Conservation (phyloP, 2,797 vertebrate genomes). For the Bryconaethiops microstoma region DNA sequence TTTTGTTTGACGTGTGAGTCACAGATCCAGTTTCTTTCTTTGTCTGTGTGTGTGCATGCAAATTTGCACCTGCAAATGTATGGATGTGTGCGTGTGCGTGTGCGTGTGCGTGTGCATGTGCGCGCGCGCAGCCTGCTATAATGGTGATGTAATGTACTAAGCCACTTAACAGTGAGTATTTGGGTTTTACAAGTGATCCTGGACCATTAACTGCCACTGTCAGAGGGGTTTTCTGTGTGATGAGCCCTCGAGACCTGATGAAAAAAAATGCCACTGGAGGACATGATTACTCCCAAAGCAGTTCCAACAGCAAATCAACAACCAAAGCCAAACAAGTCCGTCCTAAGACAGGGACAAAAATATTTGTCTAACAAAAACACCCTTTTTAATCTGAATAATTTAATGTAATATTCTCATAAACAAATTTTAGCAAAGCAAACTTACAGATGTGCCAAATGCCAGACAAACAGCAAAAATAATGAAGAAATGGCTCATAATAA, state of each 20-base stretch:
- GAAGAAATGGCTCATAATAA: neutral
- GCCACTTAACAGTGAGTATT: neutral
- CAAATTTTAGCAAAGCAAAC: neutral
- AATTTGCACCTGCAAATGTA: neutral
- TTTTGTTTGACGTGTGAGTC: constrained; percentile 6
- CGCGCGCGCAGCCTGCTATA: neutral
- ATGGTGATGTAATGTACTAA: neutral
- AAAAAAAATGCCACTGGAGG: neutral
- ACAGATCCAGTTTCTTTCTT: neutral
- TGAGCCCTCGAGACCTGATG: neutral
- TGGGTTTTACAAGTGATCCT: neutral
- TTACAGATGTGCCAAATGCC: neutral
- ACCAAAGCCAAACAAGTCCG: neutral
- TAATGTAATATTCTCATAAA: no score
- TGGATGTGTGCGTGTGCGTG: neutral
- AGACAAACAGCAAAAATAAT: neutral
- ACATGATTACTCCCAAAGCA: neutral
- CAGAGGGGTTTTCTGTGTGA: neutral
- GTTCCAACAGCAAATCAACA: neutral
- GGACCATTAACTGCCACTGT: neutral
- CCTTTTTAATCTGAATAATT: neutral
- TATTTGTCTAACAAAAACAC: neutral
- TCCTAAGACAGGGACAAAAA: neutral
- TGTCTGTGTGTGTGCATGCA: neutral
- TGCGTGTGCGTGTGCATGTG: neutral